Evolutionary conservation across 35 echinoderm and acorn worm genomes (phyloP).

Genomic region (Apostichopus parvimensis): DNA sequence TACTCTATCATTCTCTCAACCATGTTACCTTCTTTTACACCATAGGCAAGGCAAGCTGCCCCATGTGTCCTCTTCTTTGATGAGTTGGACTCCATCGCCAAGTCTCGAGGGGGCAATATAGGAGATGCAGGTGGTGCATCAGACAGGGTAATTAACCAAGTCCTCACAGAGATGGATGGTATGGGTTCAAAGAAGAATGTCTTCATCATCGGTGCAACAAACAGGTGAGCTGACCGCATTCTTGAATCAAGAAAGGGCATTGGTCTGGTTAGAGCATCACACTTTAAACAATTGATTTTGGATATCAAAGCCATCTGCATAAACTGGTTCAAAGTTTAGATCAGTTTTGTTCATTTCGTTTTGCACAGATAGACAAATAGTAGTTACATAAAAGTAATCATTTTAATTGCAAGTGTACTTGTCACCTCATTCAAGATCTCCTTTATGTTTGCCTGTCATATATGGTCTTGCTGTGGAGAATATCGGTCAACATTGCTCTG

Average conservation of each 20-base stretch:
- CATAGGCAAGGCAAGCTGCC: conserved; percentile 95
- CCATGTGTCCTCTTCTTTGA: conserved; percentile 98
- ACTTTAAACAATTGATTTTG: too few relatives aligned
- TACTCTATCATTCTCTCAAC: too few relatives aligned
- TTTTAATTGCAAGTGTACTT: too few relatives aligned
- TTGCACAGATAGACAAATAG: too few relatives aligned
- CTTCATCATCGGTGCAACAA: conserved; percentile 99
- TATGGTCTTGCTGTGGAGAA: too few relatives aligned
- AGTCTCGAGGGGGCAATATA: conserved; percentile 93
- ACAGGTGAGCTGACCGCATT: conserved; percentile 56
- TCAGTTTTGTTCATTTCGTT: too few relatives aligned
- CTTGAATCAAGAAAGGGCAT: neutral
- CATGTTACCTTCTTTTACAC: neutral
- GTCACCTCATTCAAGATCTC: too few relatives aligned
- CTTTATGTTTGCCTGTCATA: too few relatives aligned
- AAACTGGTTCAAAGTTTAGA: too few relatives aligned
- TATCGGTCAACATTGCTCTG: too few relatives aligned
- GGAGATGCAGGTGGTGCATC: conserved; percentile 96
- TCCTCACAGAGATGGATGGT: conserved; percentile 93
- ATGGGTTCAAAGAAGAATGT: conserved; percentile 99
- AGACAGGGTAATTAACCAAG: conserved; percentile 98
- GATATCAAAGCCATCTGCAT: too few relatives aligned
- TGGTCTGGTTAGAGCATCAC: neutral
- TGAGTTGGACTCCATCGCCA: conserved; percentile 99
- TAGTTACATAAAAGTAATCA: too few relatives aligned